These are phyloP conservation scores for Mesopsocus fuscifrons DNA, from an alignment of 2,888 invertebrate species.

Conservation along the genomic window DNA sequence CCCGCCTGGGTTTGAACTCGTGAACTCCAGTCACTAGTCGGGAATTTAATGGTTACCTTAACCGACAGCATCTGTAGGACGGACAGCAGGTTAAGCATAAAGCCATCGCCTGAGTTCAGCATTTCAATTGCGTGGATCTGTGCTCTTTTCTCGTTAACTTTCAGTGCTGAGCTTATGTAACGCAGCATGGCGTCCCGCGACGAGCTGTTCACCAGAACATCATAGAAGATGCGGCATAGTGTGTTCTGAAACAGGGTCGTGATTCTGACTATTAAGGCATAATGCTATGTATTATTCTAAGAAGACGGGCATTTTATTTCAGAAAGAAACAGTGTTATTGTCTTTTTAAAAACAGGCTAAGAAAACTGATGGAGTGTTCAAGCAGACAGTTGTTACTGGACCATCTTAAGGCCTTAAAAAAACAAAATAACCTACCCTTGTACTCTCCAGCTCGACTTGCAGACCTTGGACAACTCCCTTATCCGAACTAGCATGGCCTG, in stretches of 20 bases:
- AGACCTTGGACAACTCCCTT: slow-evolving; percentile 47
- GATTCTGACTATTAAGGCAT: too few relatives aligned
- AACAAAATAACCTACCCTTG: slow-evolving; percentile 29
- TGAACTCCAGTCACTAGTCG: too few relatives aligned
- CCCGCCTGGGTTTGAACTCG: too few relatives aligned
- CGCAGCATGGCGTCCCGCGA: slow-evolving; percentile 62
- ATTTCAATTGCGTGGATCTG: slow-evolving; percentile 82
- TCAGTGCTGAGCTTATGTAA: slow-evolving; percentile 59
- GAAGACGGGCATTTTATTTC: too few relatives aligned
- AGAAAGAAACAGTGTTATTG: too few relatives aligned
- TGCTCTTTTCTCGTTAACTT: slow-evolving; percentile 66
- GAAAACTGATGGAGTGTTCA: too few relatives aligned
- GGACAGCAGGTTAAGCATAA: slow-evolving; percentile 83
- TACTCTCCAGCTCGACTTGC: slow-evolving; percentile 62
- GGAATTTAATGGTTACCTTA: too few relatives aligned
- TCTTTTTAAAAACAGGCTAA: too few relatives aligned
- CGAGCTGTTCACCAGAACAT: slow-evolving; percentile 59
- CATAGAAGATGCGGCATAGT: slow-evolving; percentile 65
- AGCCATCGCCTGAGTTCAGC: slow-evolving; percentile 78
- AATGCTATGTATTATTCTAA: too few relatives aligned
- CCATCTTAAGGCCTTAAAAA: too few relatives aligned
- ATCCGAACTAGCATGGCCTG: slow-evolving; percentile 36
- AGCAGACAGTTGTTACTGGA: too few relatives aligned
- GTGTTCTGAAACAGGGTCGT: slow-evolving; percentile 31
- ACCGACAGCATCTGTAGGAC: slow-evolving; percentile 78